Percentiles rank a stretch among this genome's conserved stretches.
These are phyloP conservation scores for Drosophila recens DNA, from an alignment of 2,888 invertebrate genomes.

Conservation along the genomic window DNA sequence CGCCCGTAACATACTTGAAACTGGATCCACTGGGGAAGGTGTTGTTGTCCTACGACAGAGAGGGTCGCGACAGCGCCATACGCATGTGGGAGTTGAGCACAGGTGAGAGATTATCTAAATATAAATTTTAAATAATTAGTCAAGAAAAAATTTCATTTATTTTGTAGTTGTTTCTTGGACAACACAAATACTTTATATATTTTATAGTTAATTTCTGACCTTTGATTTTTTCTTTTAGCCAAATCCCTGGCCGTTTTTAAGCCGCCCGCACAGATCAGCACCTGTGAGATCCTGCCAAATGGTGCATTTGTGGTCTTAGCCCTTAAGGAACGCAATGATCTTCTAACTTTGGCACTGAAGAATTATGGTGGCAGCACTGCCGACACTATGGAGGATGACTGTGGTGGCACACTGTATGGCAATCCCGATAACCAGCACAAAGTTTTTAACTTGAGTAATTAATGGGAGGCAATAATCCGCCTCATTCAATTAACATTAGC, in stretches of 20 bases:
- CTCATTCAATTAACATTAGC: slow-evolving; percentile 74
- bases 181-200: not conserved
- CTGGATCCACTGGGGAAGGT: slow-evolving; percentile 90
- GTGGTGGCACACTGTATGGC: slow-evolving; percentile 85
- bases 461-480: slow-evolving; percentile 37
- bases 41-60: slow-evolving; percentile 91
- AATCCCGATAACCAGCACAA: slow-evolving; percentile 87
- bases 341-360: slow-evolving; percentile 88
- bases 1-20: slow-evolving; percentile 90
- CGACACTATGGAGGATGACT: slow-evolving; percentile 77
- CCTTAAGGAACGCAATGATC: slow-evolving; percentile 88
- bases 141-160: too few species aligned
- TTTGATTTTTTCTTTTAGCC: slow-evolving; percentile 86
- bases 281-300: slow-evolving; percentile 91
- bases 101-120: slow-evolving; percentile 86
- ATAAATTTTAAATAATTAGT: not conserved
- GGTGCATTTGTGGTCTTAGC: slow-evolving; percentile 90
- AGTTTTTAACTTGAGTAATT: slow-evolving; percentile 86
- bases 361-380: slow-evolving; percentile 80
- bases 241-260: slow-evolving; percentile 92
- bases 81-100: slow-evolving; percentile 93
- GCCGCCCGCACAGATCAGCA: slow-evolving; percentile 90
- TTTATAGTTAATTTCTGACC: not conserved
- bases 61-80: slow-evolving; percentile 90
- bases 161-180: too few species aligned